phyloP scores from a whole-genome alignment of 2,888 invertebrate species.

The Cordilura impudica region DNA sequence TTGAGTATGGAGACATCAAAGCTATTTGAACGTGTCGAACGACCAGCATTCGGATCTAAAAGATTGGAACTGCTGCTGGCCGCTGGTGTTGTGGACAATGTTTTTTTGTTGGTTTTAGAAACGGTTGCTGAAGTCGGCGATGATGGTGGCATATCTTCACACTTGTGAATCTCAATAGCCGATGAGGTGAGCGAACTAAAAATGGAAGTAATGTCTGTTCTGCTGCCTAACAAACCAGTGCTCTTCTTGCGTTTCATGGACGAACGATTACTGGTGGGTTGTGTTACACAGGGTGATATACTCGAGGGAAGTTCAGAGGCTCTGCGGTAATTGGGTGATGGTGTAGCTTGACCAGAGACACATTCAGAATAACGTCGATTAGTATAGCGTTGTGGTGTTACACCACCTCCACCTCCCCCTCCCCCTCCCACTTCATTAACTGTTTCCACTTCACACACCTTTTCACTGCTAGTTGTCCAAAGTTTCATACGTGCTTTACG shows the following conservation, averaged over 20 bases:
- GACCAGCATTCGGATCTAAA: conserved; percentile 76
- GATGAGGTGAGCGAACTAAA: conserved; percentile 85
- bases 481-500: conserved; percentile 90
- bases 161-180: conserved; percentile 87
- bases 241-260: conserved; percentile 73
- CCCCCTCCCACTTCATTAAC: conserved; percentile 82
- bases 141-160: conserved; percentile 78
- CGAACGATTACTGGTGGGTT: conserved; percentile 67
- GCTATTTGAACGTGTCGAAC: conserved; percentile 88
- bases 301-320: conserved; percentile 86
- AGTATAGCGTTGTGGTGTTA: conserved; percentile 81
- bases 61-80: conserved; percentile 68
- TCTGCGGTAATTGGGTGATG: conserved; percentile 80
- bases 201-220: conserved; percentile 88
- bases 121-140: conserved; percentile 71
- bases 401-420: conserved; percentile 62
- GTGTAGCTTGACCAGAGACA: conserved; percentile 76
- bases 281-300: conserved; percentile 72
- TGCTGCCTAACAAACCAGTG: conserved; percentile 87
- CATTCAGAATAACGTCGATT: conserved; percentile 86
- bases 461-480: conserved; percentile 89
- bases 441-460: conserved; percentile 90
- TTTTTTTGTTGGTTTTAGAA: conserved; percentile 65
- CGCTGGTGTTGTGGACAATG: conserved; percentile 62
- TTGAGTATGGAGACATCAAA: conserved; percentile 88